A percentile compares a stretch with the other conserved stretches of the same genome.
These are phyloP conservation scores for Charina bottae DNA, from an alignment of 2,113 vertebrate species.

Conservation along the genomic window DNA sequence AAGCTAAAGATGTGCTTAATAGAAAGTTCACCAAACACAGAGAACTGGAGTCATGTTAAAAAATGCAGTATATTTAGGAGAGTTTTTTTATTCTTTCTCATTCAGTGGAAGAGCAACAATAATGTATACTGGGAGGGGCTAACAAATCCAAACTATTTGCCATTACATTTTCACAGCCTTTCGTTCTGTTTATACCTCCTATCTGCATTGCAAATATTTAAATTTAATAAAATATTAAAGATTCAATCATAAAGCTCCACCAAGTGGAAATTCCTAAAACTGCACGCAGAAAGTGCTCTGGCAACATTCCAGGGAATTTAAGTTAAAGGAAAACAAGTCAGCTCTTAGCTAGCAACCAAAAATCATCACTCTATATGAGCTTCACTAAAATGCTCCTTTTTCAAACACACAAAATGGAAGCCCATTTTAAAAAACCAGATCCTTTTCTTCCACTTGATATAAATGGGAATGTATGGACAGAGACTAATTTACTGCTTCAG, in stretches of 20 bases:
- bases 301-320: not conserved
- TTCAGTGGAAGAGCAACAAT: not conserved
- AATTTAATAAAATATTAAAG: slow-evolving; percentile 64
- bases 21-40: not conserved
- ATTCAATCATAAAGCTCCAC: slow-evolving; percentile 81
- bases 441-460: slow-evolving; percentile 10
- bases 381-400: slow-evolving; percentile 10
- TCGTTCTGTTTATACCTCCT: slow-evolving; percentile 5
- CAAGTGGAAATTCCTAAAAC: slow-evolving; percentile 76
- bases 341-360: not conserved
- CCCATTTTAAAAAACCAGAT: not conserved
- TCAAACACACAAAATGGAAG: not conserved
- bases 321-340: slow-evolving; percentile 1
- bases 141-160: slow-evolving; percentile 43
- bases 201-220: slow-evolving; percentile 33
- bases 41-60: not conserved
- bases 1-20: not conserved
- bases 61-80: not conserved
- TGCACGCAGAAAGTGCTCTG: slow-evolving; percentile 58
- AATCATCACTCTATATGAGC: slow-evolving; percentile 15
- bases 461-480: slow-evolving; percentile 17
- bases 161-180: slow-evolving; percentile 45
- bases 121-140: not conserved
- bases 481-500: slow-evolving; percentile 28
- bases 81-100: not conserved